Evolutionary conservation across 2,888 invertebrate species (phyloP).

Genomic region (Herminia tarsipennalis): DNA sequence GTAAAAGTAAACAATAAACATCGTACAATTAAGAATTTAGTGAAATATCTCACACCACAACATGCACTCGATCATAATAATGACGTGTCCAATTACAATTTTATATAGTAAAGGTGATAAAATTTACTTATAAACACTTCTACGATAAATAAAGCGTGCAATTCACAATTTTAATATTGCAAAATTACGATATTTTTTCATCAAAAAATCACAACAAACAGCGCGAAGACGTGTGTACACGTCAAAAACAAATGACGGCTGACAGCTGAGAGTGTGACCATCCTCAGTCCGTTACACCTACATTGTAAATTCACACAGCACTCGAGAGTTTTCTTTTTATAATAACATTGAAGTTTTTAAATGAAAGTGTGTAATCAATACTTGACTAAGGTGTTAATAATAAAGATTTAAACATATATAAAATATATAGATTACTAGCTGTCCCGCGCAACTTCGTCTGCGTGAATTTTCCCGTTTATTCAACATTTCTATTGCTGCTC

Average conservation of each 20-base stretch:
- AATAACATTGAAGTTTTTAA: too few species aligned
- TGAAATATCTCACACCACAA: constrained; percentile 16
- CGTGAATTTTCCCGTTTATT: too few species aligned
- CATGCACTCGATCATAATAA: constrained; percentile 6
- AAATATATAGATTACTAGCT: too few species aligned
- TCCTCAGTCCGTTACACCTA: too few species aligned
- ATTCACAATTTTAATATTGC: constrained; percentile 25
- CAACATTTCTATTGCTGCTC: too few species aligned
- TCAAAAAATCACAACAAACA: constrained; percentile 45
- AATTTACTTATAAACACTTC: constrained; percentile 16
- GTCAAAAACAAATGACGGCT: constrained; percentile 51
- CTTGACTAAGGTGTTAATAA: too few species aligned
- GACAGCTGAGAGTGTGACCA: constrained; percentile 17
- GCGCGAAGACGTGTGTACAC: constrained; percentile 36
- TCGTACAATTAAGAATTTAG: constrained; percentile 18
- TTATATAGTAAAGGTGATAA: constrained; percentile 11
- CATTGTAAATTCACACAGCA: too few species aligned
- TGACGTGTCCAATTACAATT: constrained; percentile 5
- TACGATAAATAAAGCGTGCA: constrained; percentile 24
- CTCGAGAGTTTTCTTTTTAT: too few species aligned
- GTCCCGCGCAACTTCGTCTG: too few species aligned
- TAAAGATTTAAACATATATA: too few species aligned
- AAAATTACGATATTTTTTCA: constrained; percentile 28
- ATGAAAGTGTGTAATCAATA: too few species aligned
- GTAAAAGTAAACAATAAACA: constrained; percentile 42